phyloP scores from a whole-genome alignment of 2,888 invertebrate genomes.

The Piscicola geometra region DNA sequence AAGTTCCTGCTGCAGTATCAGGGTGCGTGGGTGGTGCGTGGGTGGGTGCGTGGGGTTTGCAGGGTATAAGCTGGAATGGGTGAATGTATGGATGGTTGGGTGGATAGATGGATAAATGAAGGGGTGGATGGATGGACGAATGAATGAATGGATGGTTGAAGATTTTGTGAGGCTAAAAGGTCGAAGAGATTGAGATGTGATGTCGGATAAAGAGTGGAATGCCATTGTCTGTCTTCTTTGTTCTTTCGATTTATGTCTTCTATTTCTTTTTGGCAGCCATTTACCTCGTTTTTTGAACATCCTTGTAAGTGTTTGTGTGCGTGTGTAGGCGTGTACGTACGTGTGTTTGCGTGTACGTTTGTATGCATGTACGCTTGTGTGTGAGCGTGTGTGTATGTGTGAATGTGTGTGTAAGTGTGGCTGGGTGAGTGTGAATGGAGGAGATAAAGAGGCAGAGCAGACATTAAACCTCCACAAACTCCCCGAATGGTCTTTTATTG shows the following conservation, averaged over 20 bases:
- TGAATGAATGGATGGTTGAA: background rate
- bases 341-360: background rate
- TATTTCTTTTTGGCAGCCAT: background rate
- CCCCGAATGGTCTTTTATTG: too few species aligned
- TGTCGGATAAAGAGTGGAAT: background rate
- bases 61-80: too few species aligned
- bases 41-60: too few species aligned
- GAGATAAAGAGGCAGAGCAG: too few species aligned
- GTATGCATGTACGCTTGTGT: background rate
- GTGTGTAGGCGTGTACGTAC: background rate
- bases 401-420: too few species aligned
- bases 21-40: slow-evolving; percentile 28
- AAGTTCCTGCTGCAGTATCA: slow-evolving; percentile 32
- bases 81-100: background rate
- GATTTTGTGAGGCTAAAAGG: background rate
- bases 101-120: background rate
- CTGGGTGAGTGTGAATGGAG: too few species aligned
- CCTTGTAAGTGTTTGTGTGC: background rate
- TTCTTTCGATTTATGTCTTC: too few species aligned
- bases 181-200: background rate
- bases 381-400: too few species aligned
- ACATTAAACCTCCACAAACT: too few species aligned
- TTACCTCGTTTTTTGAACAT: background rate
- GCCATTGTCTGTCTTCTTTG: background rate
- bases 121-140: background rate